Evolutionary conservation across 2,888 invertebrate species (phyloP).

Genomic region (Mycalesis mineus): DNA sequence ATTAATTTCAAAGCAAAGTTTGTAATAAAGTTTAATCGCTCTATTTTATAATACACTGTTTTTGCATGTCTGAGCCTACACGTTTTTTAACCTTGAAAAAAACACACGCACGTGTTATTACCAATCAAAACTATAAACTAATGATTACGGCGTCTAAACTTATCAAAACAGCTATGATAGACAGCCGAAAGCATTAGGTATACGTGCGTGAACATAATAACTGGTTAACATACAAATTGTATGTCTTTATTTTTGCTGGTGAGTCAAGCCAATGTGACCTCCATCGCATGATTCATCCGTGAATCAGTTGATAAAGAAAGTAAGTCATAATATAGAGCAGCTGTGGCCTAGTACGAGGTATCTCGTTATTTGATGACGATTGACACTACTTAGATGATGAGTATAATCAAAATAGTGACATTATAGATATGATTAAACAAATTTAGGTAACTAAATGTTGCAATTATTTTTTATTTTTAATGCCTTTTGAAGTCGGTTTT

Average conservation of each 20-base stretch:
- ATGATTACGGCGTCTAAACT: constrained; percentile 14
- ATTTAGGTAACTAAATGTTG: too few species aligned
- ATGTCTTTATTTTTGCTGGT: constrained; percentile 44
- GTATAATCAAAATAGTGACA: too few species aligned
- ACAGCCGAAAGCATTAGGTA: constrained; percentile 19
- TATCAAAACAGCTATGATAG: constrained; percentile 17
- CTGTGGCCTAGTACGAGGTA: not conserved
- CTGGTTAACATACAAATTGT: constrained; percentile 27
- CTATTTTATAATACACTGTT: too few species aligned
- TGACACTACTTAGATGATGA: too few species aligned
- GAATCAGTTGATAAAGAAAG: constrained; percentile 47
- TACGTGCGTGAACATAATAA: constrained; percentile 26
- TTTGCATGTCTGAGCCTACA: not conserved
- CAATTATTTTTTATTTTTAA: too few species aligned
- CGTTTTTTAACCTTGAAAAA: not conserved
- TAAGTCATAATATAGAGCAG: constrained; percentile 9
- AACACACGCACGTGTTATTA: not conserved
- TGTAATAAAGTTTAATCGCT: too few species aligned
- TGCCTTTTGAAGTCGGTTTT: too few species aligned
- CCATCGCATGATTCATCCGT: constrained; percentile 47
- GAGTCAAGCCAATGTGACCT: constrained; percentile 53
- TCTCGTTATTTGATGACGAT: too few species aligned
- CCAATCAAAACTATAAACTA: constrained; percentile 6
- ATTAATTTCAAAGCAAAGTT: too few species aligned
- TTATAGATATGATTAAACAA: too few species aligned